Percentiles rank a stretch among this genome's conserved stretches.
phyloP scores from a whole-genome alignment of 2,888 invertebrate genomes.

The Chrysotoxum bicinctum region DNA sequence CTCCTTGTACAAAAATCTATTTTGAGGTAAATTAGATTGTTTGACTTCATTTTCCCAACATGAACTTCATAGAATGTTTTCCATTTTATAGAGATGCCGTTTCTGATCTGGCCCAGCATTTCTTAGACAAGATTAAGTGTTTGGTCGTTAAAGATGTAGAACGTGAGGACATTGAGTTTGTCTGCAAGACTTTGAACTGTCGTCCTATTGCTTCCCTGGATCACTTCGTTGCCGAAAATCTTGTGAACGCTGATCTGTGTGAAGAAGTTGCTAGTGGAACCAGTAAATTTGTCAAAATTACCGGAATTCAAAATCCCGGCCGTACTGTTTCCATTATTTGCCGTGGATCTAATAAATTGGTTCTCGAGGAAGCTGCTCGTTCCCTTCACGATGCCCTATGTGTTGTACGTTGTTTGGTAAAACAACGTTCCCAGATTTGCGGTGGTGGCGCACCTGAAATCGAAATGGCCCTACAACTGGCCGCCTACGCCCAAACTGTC shows the following conservation, averaged over 20 bases:
- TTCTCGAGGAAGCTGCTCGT: constrained; percentile 94
- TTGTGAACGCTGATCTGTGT: constrained; percentile 95
- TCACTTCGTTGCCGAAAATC: constrained; percentile 96
- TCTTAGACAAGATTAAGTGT: constrained; percentile 99
- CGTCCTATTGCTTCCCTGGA: constrained; percentile 99
- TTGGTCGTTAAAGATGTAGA: constrained; percentile 99
- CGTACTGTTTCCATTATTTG: constrained; percentile 96
- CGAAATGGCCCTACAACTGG: constrained; percentile 92
- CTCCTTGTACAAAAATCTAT: constrained; percentile 93
- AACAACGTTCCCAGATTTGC: constrained; percentile 94
- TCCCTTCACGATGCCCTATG: constrained; percentile 95
- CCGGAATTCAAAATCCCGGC: constrained; percentile 93
- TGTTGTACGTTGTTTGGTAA: constrained; percentile 97
- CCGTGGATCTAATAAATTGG: constrained; percentile 92
- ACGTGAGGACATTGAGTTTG: constrained; percentile 98
- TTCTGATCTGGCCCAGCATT: constrained; percentile 98
- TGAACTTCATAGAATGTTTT: background rate
- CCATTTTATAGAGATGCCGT: constrained; percentile 91
- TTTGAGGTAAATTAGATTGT: constrained; percentile 83
- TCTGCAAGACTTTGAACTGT: constrained; percentile 96
- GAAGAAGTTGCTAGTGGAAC: constrained; percentile 95
- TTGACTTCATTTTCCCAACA: background rate
- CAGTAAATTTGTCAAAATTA: constrained; percentile 95
- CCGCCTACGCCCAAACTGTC: constrained; percentile 90
- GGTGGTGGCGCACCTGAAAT: constrained; percentile 99